Evolutionary conservation across 2,113 vertebrate species (phyloP).

Genomic region (Lagopus muta): DNA sequence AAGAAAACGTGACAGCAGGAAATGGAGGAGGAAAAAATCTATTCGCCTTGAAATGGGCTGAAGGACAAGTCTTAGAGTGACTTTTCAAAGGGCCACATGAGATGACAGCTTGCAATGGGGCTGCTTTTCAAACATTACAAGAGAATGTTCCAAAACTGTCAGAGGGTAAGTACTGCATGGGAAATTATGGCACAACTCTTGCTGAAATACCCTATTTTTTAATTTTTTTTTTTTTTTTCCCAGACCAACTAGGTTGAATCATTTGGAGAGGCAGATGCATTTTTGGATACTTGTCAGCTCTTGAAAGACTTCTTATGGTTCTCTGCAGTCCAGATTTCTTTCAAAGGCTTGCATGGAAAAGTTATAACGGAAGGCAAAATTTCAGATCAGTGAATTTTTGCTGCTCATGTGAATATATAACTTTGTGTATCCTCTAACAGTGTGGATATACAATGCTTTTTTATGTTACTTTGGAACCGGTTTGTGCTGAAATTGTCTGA

Average conservation of each 20-base stretch:
- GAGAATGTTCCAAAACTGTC: background rate
- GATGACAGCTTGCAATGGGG: background rate
- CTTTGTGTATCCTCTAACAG: background rate
- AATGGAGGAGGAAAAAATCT: background rate
- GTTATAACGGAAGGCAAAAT: background rate
- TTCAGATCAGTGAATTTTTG: background rate
- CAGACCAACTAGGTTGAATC: background rate
- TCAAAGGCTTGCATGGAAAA: background rate
- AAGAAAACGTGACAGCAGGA: background rate
- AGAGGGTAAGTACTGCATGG: background rate
- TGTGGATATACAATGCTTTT: background rate
- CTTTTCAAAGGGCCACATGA: background rate
- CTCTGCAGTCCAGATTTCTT: background rate
- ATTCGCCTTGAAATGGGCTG: background rate
- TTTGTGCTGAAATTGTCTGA: background rate
- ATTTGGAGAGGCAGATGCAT: background rate
- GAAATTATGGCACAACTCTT: background rate
- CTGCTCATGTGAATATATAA: background rate
- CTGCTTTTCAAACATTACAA: background rate
- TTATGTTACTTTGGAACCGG: background rate
- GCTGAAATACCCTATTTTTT: background rate
- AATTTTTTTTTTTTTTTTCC: background rate
- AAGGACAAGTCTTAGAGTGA: accelerated
- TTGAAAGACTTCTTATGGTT: background rate
- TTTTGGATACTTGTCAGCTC: background rate